These are phyloP conservation scores for Dorcus hopei DNA, from an alignment of 2,888 invertebrate species.

Conservation along the genomic window DNA sequence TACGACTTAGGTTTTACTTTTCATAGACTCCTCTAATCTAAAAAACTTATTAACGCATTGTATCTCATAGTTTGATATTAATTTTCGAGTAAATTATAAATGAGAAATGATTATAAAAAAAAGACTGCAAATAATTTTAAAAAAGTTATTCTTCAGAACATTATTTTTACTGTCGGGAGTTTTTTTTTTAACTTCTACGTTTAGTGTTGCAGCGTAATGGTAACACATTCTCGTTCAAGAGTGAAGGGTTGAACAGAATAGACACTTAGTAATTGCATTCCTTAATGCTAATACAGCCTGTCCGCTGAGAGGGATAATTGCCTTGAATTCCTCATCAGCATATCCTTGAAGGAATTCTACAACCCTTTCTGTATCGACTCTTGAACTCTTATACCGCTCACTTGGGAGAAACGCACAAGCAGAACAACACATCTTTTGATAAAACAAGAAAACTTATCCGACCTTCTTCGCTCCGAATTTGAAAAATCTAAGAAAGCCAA, in stretches of 20 bases:
- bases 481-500: no score
- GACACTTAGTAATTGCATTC: slow-evolving; percentile 46
- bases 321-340: slow-evolving; percentile 42
- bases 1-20: no score
- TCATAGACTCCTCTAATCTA: no score
- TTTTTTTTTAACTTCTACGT: neutral
- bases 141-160: no score
- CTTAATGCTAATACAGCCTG: slow-evolving; percentile 45
- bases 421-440: neutral
- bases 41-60: no score
- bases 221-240: slow-evolving; percentile 17
- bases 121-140: no score
- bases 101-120: no score
- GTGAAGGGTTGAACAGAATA: slow-evolving; percentile 39
- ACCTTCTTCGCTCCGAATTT: no score
- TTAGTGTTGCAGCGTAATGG: slow-evolving; percentile 7
- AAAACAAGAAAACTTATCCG: no score
- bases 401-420: neutral
- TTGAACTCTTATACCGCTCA: neutral
- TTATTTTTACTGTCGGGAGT: no score
- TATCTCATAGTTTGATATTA: no score
- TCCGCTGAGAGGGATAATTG: slow-evolving; percentile 41
- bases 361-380: slow-evolving; percentile 8
- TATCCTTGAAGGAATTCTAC: slow-evolving; percentile 37
- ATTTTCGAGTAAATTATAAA: no score